These are phyloP conservation scores for Drosophila mojavensis DNA, from an alignment of 1,140 invertebrate species.

Conservation along the genomic window DNA sequence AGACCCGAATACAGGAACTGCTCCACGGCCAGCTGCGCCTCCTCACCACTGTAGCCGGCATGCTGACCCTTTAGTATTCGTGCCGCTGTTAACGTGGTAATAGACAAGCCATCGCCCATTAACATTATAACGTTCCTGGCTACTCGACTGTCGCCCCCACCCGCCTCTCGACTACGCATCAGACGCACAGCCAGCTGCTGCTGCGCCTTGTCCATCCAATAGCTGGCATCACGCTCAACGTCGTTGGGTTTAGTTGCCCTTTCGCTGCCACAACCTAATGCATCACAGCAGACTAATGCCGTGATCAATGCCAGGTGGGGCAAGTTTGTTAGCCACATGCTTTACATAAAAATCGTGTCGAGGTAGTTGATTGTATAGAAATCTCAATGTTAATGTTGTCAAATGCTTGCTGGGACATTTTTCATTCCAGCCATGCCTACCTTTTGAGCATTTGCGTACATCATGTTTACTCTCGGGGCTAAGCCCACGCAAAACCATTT, in stretches of 20 bases:
- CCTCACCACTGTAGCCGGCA: slow-evolving; percentile 86
- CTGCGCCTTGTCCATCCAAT: slow-evolving; percentile 59
- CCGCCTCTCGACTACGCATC: slow-evolving; percentile 2
- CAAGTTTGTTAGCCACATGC: slow-evolving; percentile 17
- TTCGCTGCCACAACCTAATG: neutral
- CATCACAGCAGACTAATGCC: neutral
- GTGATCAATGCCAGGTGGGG: neutral
- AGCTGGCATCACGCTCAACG: slow-evolving; percentile 40
- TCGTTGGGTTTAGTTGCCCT: neutral
- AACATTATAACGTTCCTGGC: slow-evolving; percentile 91
- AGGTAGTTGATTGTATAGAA: slow-evolving; percentile 11
- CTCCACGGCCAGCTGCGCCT: slow-evolving; percentile 89
- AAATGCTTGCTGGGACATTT: neutral
- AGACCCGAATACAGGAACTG: slow-evolving; percentile 90
- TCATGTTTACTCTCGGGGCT: neutral
- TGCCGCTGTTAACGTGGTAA: slow-evolving; percentile 88
- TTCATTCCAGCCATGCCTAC: neutral
- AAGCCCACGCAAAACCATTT: neutral
- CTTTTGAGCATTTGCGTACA: neutral
- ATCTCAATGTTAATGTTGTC: slow-evolving; percentile 7
- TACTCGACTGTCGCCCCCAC: slow-evolving; percentile 11
- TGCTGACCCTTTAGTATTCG: slow-evolving; percentile 88
- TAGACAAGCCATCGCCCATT: slow-evolving; percentile 91
- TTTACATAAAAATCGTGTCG: slow-evolving; percentile 15
- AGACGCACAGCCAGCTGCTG: slow-evolving; percentile 47